Evolutionary conservation across 92 coral and sea anemone species (phyloP).

Genomic region (Scolanthus callimorphus): DNA sequence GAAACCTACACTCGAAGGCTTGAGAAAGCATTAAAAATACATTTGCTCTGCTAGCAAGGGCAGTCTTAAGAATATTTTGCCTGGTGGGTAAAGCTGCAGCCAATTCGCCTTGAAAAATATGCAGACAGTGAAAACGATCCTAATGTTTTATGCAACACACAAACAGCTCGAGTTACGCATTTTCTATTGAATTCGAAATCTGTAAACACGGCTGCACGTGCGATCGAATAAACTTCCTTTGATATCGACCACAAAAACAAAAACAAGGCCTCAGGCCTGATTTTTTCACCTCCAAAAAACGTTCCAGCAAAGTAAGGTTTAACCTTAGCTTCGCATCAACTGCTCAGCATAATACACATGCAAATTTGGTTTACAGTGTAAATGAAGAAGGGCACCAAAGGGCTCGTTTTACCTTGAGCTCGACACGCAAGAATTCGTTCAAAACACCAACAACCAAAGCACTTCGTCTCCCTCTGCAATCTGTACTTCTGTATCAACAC

Average conservation of each 20-base stretch:
- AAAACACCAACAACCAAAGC: neutral
- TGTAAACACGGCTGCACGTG: conserved; percentile 45
- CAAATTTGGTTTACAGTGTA: neutral
- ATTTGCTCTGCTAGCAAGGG: no score
- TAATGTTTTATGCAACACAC: no score
- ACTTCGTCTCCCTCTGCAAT: neutral
- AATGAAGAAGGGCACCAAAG: neutral
- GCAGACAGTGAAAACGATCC: neutral
- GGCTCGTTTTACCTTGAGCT: neutral
- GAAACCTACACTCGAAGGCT: no score
- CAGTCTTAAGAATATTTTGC: no score
- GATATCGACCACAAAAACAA: neutral
- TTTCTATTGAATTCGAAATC: conserved; percentile 13
- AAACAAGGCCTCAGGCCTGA: no score
- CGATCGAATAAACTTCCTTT: conserved; percentile 3
- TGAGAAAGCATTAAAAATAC: no score
- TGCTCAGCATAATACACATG: neutral
- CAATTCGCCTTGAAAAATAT: neutral
- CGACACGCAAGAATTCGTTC: neutral
- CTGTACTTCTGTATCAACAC: neutral
- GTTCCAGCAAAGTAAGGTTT: no score
- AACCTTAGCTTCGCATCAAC: neutral
- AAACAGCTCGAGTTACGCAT: conserved; percentile 9
- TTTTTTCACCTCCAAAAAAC: no score
- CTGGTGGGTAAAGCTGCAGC: neutral